Conservation (phyloP, 2,113 vertebrate genomes). For the Micromys minutus region DNA sequence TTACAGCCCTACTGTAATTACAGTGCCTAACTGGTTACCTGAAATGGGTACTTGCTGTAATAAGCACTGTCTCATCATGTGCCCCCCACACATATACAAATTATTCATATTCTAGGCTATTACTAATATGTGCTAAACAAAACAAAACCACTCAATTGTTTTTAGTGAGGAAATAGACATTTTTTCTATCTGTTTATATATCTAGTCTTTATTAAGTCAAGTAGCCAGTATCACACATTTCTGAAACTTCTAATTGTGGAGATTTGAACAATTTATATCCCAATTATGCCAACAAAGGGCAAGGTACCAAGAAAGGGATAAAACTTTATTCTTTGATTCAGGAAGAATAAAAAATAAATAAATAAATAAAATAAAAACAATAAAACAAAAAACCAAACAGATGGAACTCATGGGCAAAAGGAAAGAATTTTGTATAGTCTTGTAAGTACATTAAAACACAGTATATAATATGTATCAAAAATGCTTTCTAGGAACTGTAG, state of each 20-base stretch:
- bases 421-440: conserved; percentile 30
- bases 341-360: conserved; percentile 37
- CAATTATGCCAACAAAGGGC: conserved; percentile 55
- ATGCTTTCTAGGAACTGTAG: conserved; percentile 75
- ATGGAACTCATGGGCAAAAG: background rate
- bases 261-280: conserved; percentile 72
- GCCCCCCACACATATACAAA: background rate
- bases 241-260: conserved; percentile 61
- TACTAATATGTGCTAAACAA: background rate
- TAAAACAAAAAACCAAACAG: conserved; percentile 10
- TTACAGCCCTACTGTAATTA: too few relatives aligned
- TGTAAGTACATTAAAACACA: conserved; percentile 59
- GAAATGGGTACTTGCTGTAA: background rate
- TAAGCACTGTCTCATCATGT: background rate
- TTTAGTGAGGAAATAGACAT: background rate
- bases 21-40: background rate
- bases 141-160: background rate
- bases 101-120: background rate
- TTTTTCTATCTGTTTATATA: background rate
- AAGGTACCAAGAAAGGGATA: background rate
- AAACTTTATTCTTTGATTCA: conserved; percentile 33
- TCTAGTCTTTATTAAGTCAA: conserved; percentile 86
- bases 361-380: background rate
- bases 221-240: conserved; percentile 79
- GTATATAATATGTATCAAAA: conserved; percentile 61